phyloP scores from a whole-genome alignment of 2,888 invertebrate species.

The Drosophila mimetica region DNA sequence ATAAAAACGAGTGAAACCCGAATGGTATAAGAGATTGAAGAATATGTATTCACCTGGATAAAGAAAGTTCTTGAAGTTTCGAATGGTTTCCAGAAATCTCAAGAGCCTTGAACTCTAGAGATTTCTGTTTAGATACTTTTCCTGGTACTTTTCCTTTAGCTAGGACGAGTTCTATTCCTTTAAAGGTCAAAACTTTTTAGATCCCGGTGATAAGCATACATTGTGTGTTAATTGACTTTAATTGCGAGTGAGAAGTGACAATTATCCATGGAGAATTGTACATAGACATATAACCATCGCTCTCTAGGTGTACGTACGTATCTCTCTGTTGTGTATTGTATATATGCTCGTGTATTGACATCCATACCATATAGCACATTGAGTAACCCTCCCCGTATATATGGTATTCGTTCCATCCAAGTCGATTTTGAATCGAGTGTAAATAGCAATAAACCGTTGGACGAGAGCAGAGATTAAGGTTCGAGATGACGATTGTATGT shows the following conservation, averaged over 20 bases:
- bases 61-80: not conserved
- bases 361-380: not conserved
- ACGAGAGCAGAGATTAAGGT: constrained; percentile 6
- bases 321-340: constrained; percentile 24
- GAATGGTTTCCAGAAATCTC: not conserved
- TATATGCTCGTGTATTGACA: constrained; percentile 7
- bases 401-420: constrained; percentile 30
- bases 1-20: constrained; percentile 1
- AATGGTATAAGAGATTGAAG: not conserved
- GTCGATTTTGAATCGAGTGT: constrained; percentile 40
- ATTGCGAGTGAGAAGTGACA: constrained; percentile 35
- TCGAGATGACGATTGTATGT: constrained; percentile 5
- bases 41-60: not conserved
- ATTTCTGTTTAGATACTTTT: too few species aligned
- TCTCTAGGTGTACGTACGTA: constrained; percentile 1
- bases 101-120: not conserved
- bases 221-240: not conserved
- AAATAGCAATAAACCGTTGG: constrained; percentile 18
- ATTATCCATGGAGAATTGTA: constrained; percentile 29
- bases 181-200: not conserved
- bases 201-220: constrained; percentile 5
- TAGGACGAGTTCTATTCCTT: not conserved
- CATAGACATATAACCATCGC: constrained; percentile 20
- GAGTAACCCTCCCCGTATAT: not conserved
- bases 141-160: too few species aligned